Base-by-base conservation (phyloP, 2,113 vertebrate genomes). In the Cariama cristata region DNA sequence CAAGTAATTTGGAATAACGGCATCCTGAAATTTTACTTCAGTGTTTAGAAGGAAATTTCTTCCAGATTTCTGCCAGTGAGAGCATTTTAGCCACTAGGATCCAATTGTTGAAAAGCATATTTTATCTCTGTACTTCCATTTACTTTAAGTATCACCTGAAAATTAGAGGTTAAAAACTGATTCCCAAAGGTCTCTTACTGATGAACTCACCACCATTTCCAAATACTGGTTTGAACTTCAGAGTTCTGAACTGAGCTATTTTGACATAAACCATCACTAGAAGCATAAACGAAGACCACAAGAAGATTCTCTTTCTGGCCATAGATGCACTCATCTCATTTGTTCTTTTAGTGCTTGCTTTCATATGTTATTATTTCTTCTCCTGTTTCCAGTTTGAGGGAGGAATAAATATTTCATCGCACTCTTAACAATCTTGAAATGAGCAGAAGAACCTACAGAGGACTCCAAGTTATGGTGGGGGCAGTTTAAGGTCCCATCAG, bases 21-120 rank as follows among this genome's bases (percentile, higher is more conserved):
- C 80, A 90, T 89, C 86, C 89, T 94, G 62, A 97, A 88, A 88
- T 97, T 94, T 94, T 94, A 79, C 24, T 94, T 87, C 44, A 82
- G 9, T 68, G 28, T 89, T 93, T 79, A 64, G 71, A 91, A 79
- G 69, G 60, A 85, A 75, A 88, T 82, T n/a, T 56, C 40, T 76
- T 82, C 58, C 66, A 72, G 47, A 59, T 66, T 93, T 79, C 68
- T 96, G 38, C 22, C 49, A 73, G 9, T 20, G 9, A 85, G 21
- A 90, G 53, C 58, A 58, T 90, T 91, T 60, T 49, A 87, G 66
- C 45, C 44, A 52, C 33, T 40, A 59, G 52, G 58, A 69, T 3
- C 5, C 19, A 2, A 2, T 7, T 74, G 50, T 11, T 50, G 27
- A 80, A 90, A 58, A 59, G 6, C 9, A 16, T 30, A 30, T 69